Conservation (phyloP, 2,797 vertebrate genomes). For the Coregonus sp. region DNA sequence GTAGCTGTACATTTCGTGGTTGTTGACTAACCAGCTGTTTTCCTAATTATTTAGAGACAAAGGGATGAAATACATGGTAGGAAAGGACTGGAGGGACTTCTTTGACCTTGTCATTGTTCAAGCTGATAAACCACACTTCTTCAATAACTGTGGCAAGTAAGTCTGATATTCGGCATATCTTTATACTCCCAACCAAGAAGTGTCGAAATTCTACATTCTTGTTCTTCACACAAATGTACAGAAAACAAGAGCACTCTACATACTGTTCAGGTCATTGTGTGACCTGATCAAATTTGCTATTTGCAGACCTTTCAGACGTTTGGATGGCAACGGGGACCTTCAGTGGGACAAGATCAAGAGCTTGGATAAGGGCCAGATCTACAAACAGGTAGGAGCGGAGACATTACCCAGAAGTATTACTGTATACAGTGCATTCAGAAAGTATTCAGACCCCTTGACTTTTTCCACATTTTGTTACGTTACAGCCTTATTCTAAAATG, state of each 20-base stretch:
- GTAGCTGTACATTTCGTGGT: background rate
- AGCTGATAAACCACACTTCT: slow-evolving; percentile 88
- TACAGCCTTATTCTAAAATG: too few species aligned
- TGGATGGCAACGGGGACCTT: slow-evolving; percentile 81
- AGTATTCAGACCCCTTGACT: too few species aligned
- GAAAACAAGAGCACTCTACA: too few species aligned
- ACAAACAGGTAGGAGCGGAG: slow-evolving; percentile 69
- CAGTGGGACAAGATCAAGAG: slow-evolving; percentile 83
- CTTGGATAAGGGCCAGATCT: slow-evolving; percentile 83
- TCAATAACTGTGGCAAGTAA: slow-evolving; percentile 86
- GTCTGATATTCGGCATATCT: slow-evolving; percentile 41
- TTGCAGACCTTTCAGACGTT: slow-evolving; percentile 80
- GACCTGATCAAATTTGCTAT: background rate
- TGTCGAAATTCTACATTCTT: background rate
- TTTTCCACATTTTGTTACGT: too few species aligned
- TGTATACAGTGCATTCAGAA: too few species aligned
- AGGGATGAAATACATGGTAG: slow-evolving; percentile 87
- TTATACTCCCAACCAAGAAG: background rate
- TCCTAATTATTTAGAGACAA: slow-evolving; percentile 70
- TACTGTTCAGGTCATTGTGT: too few species aligned
- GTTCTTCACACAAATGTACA: too few species aligned
- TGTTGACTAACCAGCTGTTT: background rate
- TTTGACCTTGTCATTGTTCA: slow-evolving; percentile 86
- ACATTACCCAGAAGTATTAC: background rate
- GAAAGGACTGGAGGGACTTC: slow-evolving; percentile 84